Base-by-base conservation (phyloP, 1,140 invertebrate genomes). In the Zeugodacus cucurbitae region DNA sequence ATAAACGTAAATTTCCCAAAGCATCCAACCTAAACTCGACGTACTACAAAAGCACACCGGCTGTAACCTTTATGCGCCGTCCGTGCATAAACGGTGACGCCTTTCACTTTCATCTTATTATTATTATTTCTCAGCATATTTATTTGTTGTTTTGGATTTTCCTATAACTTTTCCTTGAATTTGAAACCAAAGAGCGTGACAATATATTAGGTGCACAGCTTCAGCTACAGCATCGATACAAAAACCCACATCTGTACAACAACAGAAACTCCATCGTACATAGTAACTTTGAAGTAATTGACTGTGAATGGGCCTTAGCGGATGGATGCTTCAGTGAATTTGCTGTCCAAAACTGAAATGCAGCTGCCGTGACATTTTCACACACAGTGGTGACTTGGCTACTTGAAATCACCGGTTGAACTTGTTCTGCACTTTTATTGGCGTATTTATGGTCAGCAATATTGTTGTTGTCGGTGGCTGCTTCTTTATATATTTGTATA, bases 261-360 rank as follows among this genome's bases (percentile, higher is more conserved):
- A 3, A 8, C 67, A 37, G 20, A 74, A 20, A 74, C 32, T 48
- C 74, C 26, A 34, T 34, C 64, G 10, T 70, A 70, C 32, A 34
- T 34, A 70, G 14, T 29, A 54, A 70, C 32, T 26, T 26, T 34
- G 14, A 29, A 48, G 74, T 22, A n/a, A 82, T 20, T 48, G 41
- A 54, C 32, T 78, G 20, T 78, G 70, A 78, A 48, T 48, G n/a
- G 22, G 41, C 74, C 44, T 48, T 6, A 32, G 29, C 26, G 58
- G 58, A 62, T 62, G n/a, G 74, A 82, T 82, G 74, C 74, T 82
- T 82, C 41, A 82, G 74, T 82, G 37, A 82, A 48, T 54, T 82
- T 48, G 26, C 22, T 48, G 26, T 82, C 74, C 74, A 48, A 82
- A 82, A 82, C 2, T n/a, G 22, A 48, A 48, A 26, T 82, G 74